These are phyloP conservation scores for Drosophila mojavensis DNA, from an alignment of 1,140 invertebrate genomes.

Conservation along the genomic window DNA sequence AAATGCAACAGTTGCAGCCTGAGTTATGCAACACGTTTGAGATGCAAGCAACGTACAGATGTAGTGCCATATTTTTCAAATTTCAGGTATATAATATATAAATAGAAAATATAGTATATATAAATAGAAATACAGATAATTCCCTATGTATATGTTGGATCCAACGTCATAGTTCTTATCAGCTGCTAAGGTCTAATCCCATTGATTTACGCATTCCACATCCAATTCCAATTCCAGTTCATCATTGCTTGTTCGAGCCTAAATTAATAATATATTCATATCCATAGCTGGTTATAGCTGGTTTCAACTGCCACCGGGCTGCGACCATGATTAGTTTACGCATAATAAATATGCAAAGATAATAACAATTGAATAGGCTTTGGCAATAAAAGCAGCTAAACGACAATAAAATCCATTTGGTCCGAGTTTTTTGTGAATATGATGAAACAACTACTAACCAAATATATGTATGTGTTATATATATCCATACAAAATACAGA, in stretches of 20 bases:
- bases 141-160: background rate
- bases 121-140: background rate
- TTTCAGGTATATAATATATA: background rate
- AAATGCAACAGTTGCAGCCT: conserved; percentile 29
- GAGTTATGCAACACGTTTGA: background rate
- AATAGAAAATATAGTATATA: background rate
- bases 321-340: background rate
- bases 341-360: conserved; percentile 50
- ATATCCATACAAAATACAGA: background rate
- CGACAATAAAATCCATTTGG: conserved; percentile 14
- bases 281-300: background rate
- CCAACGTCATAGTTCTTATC: no score
- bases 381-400: conserved; percentile 22
- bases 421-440: background rate
- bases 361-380: conserved; percentile 42
- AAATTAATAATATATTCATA: conserved; percentile 12
- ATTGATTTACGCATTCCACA: no score
- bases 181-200: no score
- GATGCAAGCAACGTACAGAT: background rate
- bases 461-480: no score
- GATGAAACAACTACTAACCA: background rate
- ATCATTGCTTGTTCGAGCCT: background rate
- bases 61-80: background rate
- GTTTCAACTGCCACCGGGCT: background rate
- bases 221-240: background rate